phyloP scores from a whole-genome alignment of 2,113 vertebrate genomes.

The Myotis lucifugus region DNA sequence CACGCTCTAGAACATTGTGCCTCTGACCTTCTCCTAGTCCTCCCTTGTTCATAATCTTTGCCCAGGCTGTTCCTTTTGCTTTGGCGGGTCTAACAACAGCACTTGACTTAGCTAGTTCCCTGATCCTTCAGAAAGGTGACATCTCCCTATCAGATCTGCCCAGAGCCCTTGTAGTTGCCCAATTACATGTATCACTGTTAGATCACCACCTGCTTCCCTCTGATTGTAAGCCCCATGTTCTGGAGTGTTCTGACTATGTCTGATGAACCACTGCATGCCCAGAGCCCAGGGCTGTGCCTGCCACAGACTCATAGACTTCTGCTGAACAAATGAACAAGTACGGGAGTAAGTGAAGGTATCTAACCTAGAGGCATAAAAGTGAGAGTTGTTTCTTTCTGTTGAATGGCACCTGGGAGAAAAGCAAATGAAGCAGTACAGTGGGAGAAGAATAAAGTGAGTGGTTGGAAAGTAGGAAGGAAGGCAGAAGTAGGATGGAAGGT shows the following conservation, averaged over 20 bases:
- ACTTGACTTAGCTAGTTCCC: neutral
- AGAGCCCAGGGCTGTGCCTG: neutral
- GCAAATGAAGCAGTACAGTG: neutral
- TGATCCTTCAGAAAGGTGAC: neutral
- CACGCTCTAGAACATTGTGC: neutral
- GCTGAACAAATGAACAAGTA: neutral
- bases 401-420: neutral
- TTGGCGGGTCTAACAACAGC: neutral
- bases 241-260: neutral
- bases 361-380: neutral
- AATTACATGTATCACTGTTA: neutral
- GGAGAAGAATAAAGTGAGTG: neutral
- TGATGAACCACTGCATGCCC: neutral
- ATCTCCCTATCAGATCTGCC: neutral
- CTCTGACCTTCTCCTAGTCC: neutral
- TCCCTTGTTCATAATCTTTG: neutral
- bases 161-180: neutral
- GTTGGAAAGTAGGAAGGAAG: neutral
- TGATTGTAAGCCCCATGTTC: neutral
- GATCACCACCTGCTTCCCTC: neutral
- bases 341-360: neutral
- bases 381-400: neutral
- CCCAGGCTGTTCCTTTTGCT: neutral
- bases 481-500: neutral
- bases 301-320: neutral